These are phyloP conservation scores for Tursiops truncatus DNA, from an alignment of 2,113 vertebrate genomes.

Conservation along the genomic window DNA sequence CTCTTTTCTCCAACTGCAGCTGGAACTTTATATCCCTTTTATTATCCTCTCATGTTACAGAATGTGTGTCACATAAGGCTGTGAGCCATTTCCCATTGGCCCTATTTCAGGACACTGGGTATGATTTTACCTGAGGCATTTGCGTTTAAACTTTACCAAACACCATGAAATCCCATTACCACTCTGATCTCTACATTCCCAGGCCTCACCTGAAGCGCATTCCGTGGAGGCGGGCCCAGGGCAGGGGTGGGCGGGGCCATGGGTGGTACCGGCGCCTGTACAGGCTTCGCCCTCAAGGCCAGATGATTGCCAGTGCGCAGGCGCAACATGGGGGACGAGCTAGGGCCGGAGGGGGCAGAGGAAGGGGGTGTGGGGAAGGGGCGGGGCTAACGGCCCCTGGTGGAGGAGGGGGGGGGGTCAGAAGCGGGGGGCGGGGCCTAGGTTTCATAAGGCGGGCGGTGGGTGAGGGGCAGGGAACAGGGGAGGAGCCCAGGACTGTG, in stretches of 20 bases:
- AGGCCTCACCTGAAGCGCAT: not conserved
- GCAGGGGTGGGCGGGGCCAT: not conserved
- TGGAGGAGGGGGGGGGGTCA: not conserved
- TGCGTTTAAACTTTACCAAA: not conserved
- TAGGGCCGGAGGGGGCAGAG: fast-evolving
- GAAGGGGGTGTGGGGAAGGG: fast-evolving
- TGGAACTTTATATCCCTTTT: not conserved
- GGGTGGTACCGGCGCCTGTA: fast-evolving
- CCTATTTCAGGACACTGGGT: not conserved
- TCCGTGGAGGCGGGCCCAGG: not conserved
- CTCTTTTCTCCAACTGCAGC: not conserved
- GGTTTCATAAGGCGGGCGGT: fast-evolving
- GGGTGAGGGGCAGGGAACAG: fast-evolving
- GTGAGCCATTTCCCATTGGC: too few species aligned
- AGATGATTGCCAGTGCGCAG: not conserved
- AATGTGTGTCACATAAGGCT: not conserved
- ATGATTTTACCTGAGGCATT: not conserved
- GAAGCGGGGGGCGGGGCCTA: not conserved
- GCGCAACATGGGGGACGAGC: fast-evolving
- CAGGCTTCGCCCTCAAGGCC: not conserved
- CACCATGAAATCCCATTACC: not conserved
- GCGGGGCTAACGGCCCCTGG: fast-evolving
- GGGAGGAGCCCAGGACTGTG: not conserved
- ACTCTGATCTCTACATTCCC: not conserved
- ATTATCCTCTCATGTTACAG: not conserved